Percentiles rank a stretch among this genome's conserved stretches.
These are phyloP conservation scores for Aurelia sp. DNA, from an alignment of 30 jellyfish, hydroid and myxozoan genomes.

Conservation along the genomic window DNA sequence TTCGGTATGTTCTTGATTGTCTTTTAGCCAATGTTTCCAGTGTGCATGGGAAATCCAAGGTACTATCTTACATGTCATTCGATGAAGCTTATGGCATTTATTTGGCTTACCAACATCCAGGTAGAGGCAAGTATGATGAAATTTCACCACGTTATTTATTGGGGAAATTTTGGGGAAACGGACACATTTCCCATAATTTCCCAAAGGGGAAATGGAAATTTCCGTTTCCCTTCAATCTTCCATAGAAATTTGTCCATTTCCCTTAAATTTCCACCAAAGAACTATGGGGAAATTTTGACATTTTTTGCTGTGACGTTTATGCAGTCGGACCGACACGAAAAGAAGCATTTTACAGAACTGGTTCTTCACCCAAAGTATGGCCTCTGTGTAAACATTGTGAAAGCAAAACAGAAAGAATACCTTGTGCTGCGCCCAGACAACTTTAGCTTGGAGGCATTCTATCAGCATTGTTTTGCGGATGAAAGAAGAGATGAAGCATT, in stretches of 20 bases:
- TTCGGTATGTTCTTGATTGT: conserved; percentile 47
- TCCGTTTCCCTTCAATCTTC: too few relatives aligned
- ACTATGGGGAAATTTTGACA: too few relatives aligned
- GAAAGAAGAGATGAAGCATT: background rate
- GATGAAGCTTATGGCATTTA: conserved; percentile 28
- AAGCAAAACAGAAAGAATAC: conserved; percentile 16
- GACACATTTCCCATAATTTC: too few relatives aligned
- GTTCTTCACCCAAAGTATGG: conserved; percentile 41
- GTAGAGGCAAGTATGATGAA: conserved; percentile 8
- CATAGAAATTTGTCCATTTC: too few relatives aligned
- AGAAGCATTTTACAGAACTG: conserved; percentile 48
- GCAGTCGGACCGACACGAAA: conserved; percentile 28
- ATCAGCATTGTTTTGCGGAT: conserved; percentile 2
- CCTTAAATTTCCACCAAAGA: too few relatives aligned
- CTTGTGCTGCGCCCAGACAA: conserved; percentile 32
- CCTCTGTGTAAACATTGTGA: conserved; percentile 27
- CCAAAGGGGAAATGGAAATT: too few relatives aligned
- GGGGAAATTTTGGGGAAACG: too few relatives aligned
- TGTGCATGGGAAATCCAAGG: conserved; percentile 19
- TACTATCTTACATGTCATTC: conserved; percentile 15
- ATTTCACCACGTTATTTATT: too few relatives aligned
- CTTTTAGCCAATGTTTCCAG: conserved; percentile 29
- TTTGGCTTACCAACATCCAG: conserved; percentile 37
- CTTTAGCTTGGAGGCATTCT: conserved; percentile 38
- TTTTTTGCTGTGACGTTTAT: too few relatives aligned